Conservation (phyloP, 2,888 invertebrate species). For the Hyalella azteca region DNA sequence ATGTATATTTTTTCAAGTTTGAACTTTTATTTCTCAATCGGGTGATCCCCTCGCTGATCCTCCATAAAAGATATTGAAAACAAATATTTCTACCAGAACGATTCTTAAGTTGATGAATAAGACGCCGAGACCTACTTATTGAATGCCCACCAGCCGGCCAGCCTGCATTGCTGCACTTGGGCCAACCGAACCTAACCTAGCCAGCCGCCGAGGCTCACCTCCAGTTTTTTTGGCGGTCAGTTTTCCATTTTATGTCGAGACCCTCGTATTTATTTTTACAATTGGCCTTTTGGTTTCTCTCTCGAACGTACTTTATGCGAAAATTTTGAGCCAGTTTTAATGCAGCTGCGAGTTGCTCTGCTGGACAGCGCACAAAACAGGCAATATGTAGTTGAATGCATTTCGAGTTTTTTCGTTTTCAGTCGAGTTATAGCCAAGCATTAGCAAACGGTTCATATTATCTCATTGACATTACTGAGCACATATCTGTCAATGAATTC, state of each 20-base stretch:
- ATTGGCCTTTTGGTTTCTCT: neutral
- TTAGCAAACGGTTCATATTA: too few relatives aligned
- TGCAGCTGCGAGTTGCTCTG: conserved; percentile 9
- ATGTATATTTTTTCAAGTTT: too few relatives aligned
- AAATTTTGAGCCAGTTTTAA: conserved; percentile 26
- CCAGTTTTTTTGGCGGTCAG: conserved; percentile 30
- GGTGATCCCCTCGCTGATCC: too few relatives aligned
- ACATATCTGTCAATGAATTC: too few relatives aligned
- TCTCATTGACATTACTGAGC: too few relatives aligned
- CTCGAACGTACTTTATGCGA: conserved; percentile 7
- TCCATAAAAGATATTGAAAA: too few relatives aligned
- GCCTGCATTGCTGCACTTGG: conserved; percentile 4
- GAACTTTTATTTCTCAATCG: too few relatives aligned
- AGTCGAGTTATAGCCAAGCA: too few relatives aligned
- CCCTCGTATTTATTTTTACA: conserved; percentile 33
- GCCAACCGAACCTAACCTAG: neutral
- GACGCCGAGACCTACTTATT: conserved; percentile 4
- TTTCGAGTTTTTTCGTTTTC: too few relatives aligned
- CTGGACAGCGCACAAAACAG: too few relatives aligned
- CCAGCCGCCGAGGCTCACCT: conserved; percentile 4
- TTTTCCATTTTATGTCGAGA: conserved; percentile 20
- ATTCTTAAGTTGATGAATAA: neutral
- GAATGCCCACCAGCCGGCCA: neutral
- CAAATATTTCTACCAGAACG: too few relatives aligned
- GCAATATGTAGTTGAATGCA: too few relatives aligned